Evolutionary conservation across 2,888 invertebrate species (phyloP), one percentile per base, ranked within the genome.

Genomic region (Oscheius onirici): DNA sequence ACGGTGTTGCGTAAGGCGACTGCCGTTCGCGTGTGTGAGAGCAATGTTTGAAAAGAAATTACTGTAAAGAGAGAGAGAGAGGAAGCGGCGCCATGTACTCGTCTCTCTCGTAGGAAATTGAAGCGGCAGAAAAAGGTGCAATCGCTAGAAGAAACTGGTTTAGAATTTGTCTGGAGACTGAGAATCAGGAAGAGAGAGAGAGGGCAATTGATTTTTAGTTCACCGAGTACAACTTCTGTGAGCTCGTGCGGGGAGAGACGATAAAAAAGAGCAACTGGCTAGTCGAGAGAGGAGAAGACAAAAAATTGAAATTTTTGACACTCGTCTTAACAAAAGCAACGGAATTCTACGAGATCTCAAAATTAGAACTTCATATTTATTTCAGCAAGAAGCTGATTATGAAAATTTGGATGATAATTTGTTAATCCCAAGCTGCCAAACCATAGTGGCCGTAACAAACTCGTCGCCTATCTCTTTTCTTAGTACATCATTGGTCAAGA

Each of bases 91-190:
- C 22, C 49, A 49, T 49, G 49, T 49, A 17, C 22, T 49, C 49
- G 49, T 22, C 22, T 57, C 26, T 41, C 20, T 41, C 20, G 24
- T 34, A 34, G 26, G 46, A 63, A 63, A 51, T 63, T 46, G 49
- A 63, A 46, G 51, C 51, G 51, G 28, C 28, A 26, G 51, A 49
- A 63, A 46, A 51, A 63, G 49, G 51, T 15, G 28, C 15, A 34
- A 58, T n/a, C 43, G 20, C 26, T 41, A 63, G 24, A 26, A 63
- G 44, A 28, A 49, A 63, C 63, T 41, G 51, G 63, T 49, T 63
- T 46, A 60, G 44, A 60, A 60, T 60, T 44, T 28, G 24, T 22
- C 15, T 20, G n/a, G 34, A 34, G 44, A n/a, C 34, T 22, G 40
- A 44, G 44, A 44, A 20, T 43, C 15, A 41, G 49, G 15, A n/a